A percentile compares a stretch with the other conserved stretches of the same genome.
phyloP scores from a whole-genome alignment of 2,797 vertebrate genomes.

The Lepus townsendii region DNA sequence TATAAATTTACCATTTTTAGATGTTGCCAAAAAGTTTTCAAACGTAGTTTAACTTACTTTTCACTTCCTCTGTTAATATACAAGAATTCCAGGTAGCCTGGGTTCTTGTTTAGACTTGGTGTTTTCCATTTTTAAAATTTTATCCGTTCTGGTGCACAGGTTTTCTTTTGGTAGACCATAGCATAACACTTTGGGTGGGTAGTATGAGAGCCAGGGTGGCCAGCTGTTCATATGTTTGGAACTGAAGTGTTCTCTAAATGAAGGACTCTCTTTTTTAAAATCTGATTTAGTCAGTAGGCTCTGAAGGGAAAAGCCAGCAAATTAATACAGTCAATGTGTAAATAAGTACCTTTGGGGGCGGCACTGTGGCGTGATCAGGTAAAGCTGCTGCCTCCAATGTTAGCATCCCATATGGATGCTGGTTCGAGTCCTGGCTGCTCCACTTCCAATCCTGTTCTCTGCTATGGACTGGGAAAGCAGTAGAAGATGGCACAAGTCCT shows the following conservation, averaged over 20 bases:
- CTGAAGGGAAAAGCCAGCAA: background rate
- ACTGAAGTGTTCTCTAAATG: background rate
- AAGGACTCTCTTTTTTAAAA: conserved; percentile 34
- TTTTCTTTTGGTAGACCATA: conserved; percentile 23
- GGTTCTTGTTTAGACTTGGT: background rate
- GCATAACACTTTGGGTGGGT: background rate
- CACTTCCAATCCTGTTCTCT: too few species aligned
- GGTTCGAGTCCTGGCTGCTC: too few species aligned
- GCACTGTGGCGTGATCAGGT: too few species aligned
- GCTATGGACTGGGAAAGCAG: too few species aligned
- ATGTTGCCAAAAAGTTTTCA: background rate
- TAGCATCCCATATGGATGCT: too few species aligned
- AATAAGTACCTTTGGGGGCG: background rate
- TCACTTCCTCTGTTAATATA: background rate
- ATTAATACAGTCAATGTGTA: background rate
- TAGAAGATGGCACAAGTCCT: too few species aligned
- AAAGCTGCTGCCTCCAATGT: too few species aligned
- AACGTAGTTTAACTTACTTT: background rate
- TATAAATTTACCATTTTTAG: background rate
- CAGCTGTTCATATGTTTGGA: background rate
- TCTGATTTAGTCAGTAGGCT: background rate
- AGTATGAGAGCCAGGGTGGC: background rate
- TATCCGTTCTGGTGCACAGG: background rate
- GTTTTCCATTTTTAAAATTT: conserved; percentile 34
- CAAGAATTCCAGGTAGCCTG: background rate